These are phyloP conservation scores for Eunapius fragilis DNA, from an alignment of 37 sponge, comb jelly and placozoan species.

Conservation along the genomic window DNA sequence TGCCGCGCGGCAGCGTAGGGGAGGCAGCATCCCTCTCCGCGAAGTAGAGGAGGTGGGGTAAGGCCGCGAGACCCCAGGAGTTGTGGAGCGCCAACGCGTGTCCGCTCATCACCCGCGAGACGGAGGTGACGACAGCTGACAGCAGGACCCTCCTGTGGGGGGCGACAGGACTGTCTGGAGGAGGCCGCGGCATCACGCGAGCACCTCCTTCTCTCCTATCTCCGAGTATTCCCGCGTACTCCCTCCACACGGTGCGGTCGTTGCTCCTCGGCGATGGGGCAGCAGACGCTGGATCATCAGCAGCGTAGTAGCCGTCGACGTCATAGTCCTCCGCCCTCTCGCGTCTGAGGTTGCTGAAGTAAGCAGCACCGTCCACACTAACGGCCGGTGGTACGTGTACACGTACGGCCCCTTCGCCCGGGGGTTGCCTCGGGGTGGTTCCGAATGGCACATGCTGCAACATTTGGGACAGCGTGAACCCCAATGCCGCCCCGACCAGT, in stretches of 20 bases:
- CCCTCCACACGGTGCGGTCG: not conserved
- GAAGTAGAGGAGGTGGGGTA: slow-evolving; percentile 48
- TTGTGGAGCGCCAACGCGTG: slow-evolving; percentile 56
- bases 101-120: slow-evolving; percentile 9
- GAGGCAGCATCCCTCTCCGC: slow-evolving; percentile 22
- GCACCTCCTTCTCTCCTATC: not conserved
- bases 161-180: not conserved
- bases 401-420: not conserved
- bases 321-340: not conserved
- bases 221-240: not conserved
- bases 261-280: not conserved
- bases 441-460: not conserved
- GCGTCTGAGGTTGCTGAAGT: not conserved
- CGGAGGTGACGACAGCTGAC: slow-evolving; percentile 39
- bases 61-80: slow-evolving; percentile 35
- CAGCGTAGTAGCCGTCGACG: not conserved
- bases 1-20: slow-evolving; percentile 48
- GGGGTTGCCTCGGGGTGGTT: not conserved
- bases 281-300: not conserved
- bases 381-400: not conserved
- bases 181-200: not conserved
- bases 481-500: not conserved
- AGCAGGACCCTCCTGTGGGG: not conserved
- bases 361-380: too few relatives aligned
- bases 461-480: not conserved